phyloP scores from a whole-genome alignment of 2,888 invertebrate genomes.

The Cantharis flavilabris region DNA sequence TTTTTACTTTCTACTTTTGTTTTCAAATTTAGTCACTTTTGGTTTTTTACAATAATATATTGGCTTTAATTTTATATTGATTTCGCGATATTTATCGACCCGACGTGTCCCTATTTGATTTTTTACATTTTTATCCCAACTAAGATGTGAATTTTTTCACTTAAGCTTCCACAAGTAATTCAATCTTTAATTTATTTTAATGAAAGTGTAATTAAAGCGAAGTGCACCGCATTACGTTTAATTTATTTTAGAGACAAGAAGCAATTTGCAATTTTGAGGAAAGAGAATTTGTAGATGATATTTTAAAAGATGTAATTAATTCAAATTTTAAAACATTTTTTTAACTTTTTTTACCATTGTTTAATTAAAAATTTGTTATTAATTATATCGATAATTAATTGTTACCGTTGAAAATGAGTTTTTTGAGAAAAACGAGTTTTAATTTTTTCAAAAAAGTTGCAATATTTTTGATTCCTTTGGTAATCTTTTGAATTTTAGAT shows the following conservation, averaged over 20 bases:
- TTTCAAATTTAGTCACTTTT: conserved; percentile 25
- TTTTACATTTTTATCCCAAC: neutral
- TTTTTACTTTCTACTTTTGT: conserved; percentile 12
- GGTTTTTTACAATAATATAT: conserved; percentile 34
- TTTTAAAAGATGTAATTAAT: neutral
- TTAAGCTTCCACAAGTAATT: neutral
- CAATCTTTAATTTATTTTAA: neutral
- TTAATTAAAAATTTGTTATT: no score
- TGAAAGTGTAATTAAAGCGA: neutral
- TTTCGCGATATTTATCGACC: conserved; percentile 15
- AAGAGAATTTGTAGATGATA: neutral
- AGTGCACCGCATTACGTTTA: neutral
- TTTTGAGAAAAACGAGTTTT: no score
- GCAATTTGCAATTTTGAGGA: neutral
- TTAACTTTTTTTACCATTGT: no score
- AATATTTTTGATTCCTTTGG: no score
- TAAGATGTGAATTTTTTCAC: neutral
- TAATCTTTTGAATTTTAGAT: no score
- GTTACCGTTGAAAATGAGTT: no score
- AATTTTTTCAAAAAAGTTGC: no score
- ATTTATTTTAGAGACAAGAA: neutral
- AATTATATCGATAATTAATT: no score
- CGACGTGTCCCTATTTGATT: conserved; percentile 1
- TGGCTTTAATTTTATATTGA: conserved; percentile 36
- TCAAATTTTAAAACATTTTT: neutral